phyloP scores from a whole-genome alignment of 2,888 invertebrate genomes.

The Pseudococcus jackbeardsleyi region DNA sequence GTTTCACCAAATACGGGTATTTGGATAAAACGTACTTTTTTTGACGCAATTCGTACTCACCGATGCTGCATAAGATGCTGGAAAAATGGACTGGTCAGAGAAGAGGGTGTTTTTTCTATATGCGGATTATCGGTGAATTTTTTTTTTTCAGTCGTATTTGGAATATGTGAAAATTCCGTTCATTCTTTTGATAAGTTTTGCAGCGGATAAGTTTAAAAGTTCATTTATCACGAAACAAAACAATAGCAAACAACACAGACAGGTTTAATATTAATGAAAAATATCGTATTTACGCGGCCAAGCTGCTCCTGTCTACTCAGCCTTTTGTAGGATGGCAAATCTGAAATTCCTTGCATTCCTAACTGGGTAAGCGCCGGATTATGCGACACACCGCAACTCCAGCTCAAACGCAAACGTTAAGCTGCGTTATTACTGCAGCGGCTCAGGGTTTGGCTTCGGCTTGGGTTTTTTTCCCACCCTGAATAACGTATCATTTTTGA shows the following conservation, averaged over 20 bases:
- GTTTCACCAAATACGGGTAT: neutral
- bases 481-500: slow-evolving; percentile 61
- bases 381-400: slow-evolving; percentile 16
- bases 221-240: slow-evolving; percentile 63
- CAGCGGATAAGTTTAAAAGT: slow-evolving; percentile 47
- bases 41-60: neutral
- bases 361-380: slow-evolving; percentile 16
- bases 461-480: neutral
- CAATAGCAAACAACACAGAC: slow-evolving; percentile 59
- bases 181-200: slow-evolving; percentile 40
- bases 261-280: slow-evolving; percentile 64
- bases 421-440: neutral
- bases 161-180: neutral
- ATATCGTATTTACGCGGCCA: slow-evolving; percentile 47
- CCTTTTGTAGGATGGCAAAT: slow-evolving; percentile 31
- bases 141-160: neutral
- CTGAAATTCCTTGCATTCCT: slow-evolving; percentile 57
- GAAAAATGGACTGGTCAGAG: neutral
- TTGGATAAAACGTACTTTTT: neutral
- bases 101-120: neutral
- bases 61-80: neutral
- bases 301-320: no score
- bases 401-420: neutral
- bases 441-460: no score
- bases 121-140: neutral